Evolutionary conservation across 2,797 vertebrate genomes (phyloP).

Genomic region (Scomberomorus guttatus): DNA sequence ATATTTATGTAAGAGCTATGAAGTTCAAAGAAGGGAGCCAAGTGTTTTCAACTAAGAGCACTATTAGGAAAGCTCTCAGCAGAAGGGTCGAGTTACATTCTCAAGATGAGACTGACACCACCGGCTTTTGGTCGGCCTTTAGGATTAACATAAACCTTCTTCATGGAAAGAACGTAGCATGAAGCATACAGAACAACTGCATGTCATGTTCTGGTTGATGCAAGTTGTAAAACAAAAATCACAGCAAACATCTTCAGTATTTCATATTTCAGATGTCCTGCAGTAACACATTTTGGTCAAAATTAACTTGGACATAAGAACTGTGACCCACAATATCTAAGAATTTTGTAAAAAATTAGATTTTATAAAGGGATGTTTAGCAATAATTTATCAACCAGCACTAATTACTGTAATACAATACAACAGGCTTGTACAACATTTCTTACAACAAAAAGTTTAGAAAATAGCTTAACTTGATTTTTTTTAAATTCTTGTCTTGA

Average conservation of each 20-base stretch:
- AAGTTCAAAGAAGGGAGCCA: constrained; percentile 59
- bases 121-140: constrained; percentile 9
- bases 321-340: background rate
- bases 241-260: too few relatives aligned
- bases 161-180: constrained; percentile 19
- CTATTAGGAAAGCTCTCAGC: constrained; percentile 41
- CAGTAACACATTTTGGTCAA: too few relatives aligned
- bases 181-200: constrained; percentile 34
- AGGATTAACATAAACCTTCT: constrained; percentile 26
- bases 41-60: constrained; percentile 52
- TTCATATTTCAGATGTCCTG: too few relatives aligned
- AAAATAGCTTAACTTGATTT: too few relatives aligned
- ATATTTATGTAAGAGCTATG: constrained; percentile 57
- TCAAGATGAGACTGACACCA: constrained; percentile 23
- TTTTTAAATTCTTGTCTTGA: too few relatives aligned
- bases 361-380: background rate
- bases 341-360: background rate
- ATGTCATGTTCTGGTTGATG: constrained; percentile 1
- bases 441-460: too few relatives aligned
- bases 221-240: background rate
- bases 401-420: background rate
- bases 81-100: constrained; percentile 38
- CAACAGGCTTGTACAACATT: background rate
- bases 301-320: background rate
- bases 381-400: background rate